Base-by-base conservation (phyloP, 2,888 invertebrate genomes). In the Brachypalpus laphriformis region DNA sequence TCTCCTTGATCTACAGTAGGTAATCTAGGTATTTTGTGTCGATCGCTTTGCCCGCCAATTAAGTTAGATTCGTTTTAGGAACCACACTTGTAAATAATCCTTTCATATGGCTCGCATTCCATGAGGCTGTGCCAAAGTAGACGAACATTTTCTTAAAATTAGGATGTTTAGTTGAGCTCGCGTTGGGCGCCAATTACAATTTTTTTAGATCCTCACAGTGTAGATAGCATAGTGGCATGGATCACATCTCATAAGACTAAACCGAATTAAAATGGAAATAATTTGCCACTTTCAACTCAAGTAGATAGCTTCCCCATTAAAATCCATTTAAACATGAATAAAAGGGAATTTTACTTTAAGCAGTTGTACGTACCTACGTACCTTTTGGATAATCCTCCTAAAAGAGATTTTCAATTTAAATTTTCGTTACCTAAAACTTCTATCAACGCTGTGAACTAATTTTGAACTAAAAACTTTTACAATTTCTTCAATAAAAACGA, bases 401-500 rank as follows among this genome's bases (percentile, higher is more conserved):
- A 57, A 80, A 65, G 47, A 28, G 51, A 59, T 66, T 74, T 61
- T 66, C 65, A 74, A 70, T 78, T 78, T 63, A 18, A 18, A 72
- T 65, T 82, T 76, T 70, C 49, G n/a, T 57, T 49, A 59, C 45
- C 59, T 4, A 25, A 56, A 76, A 61, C 61, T 22, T 70, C 56
- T 49, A 20, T 18, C 22, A 22, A 37, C 16, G 11, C 42, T 63
- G 8, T 70, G 57, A 72, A 77, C 66, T 72, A 45, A 83, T 68
- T 78, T 78, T 25, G 31, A 74, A 74, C 49, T 65, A 57, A 42
- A n/a, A 83, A 71, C 49, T 80, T 74, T 78, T 56, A 56, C 72
- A 83, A 78, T 80, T 83, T 78, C 74, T 74, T 78, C 74, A 25
- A 65, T 31, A 40, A 61, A 56, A 65, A 63, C 18, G 45, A 68